phyloP scores from a whole-genome alignment of 2,797 vertebrate species.

The Cirrhinus molitorella region DNA sequence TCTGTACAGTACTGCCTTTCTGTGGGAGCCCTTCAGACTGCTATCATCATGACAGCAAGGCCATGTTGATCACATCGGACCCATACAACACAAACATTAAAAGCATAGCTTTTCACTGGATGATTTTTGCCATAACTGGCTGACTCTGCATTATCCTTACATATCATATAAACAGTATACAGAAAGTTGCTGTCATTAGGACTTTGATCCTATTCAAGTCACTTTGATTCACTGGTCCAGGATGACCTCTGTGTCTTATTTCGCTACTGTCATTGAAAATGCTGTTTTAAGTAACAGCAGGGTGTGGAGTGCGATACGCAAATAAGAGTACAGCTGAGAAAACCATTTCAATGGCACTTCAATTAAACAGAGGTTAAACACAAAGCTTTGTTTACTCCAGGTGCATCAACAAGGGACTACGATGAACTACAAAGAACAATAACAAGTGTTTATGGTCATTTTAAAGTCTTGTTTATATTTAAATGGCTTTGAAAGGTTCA shows the following conservation, averaged over 20 bases:
- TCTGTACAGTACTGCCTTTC: background rate
- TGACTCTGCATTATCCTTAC: background rate
- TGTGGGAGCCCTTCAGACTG: conserved; percentile 29
- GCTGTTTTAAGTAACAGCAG: conserved; percentile 56
- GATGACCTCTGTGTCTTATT: background rate
- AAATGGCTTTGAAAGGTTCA: background rate
- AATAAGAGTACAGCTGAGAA: conserved; percentile 37
- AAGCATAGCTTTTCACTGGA: background rate
- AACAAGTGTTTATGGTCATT: background rate
- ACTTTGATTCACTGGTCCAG: background rate
- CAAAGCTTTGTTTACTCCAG: conserved; percentile 15
- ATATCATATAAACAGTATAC: background rate
- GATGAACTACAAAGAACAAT: background rate
- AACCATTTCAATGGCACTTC: background rate
- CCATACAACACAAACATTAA: background rate
- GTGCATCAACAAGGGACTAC: background rate
- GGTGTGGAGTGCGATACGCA: conserved; percentile 39
- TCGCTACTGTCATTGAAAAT: conserved; percentile 15
- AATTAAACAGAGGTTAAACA: conserved; percentile 15
- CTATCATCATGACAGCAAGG: conserved; percentile 37
- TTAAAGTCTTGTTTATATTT: conserved; percentile 9
- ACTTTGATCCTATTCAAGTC: conserved; percentile 2
- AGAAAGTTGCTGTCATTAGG: background rate
- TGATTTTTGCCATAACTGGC: background rate
- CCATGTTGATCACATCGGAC: background rate